Evolutionary conservation across 2,888 invertebrate genomes (phyloP), one percentile per base, ranked within the genome.

Genomic region (Oxyscelio sp.): DNA sequence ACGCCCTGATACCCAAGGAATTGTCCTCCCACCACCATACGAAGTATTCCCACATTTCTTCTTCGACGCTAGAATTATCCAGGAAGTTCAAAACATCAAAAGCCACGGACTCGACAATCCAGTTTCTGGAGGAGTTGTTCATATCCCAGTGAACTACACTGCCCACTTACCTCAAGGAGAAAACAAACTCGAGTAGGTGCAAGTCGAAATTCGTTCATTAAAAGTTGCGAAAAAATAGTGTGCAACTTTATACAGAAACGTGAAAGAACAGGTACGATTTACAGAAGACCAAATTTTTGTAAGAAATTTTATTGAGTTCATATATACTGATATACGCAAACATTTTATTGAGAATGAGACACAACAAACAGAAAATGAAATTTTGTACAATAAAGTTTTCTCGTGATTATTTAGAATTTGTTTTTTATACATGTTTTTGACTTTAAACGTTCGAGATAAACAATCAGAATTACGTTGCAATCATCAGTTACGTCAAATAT

Each of bases 41-140:
- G 97, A 97, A 94, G 95, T 97, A 83, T 95, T 96, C 92, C 97
- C 97, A 0, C 95, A 96, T 87, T 95, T 95, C 94, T 97, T 97
- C 95, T 95, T 96, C 92, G 96, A 96, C 90, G 95, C 95, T 73
- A 96, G 97, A 90, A 95, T 97, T 81, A 96, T 97, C 92, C 95
- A 96, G 50, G 95, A 96, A 78, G 97, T 96, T 4, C 95, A 96
- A 93, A 93, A 91, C 56, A 94, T 59, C 86, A 92, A 17, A 93
- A 73, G 65, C 91, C 61, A 75, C 19, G 85, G 87, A 21, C 48
- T 82, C 54, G 86, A 86, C 19, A 85, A 83, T 65, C 84, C 87
- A 58, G 79, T 73, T 45, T 71, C 65, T 15, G 79, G 95, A 65
- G 89, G 90, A 22, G 94, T 95, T 38, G 94, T 95, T 88, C 94